Percentiles rank a stretch among this genome's conserved stretches.
Conservation (phyloP, 2,113 vertebrate species). For the Martes martes region DNA sequence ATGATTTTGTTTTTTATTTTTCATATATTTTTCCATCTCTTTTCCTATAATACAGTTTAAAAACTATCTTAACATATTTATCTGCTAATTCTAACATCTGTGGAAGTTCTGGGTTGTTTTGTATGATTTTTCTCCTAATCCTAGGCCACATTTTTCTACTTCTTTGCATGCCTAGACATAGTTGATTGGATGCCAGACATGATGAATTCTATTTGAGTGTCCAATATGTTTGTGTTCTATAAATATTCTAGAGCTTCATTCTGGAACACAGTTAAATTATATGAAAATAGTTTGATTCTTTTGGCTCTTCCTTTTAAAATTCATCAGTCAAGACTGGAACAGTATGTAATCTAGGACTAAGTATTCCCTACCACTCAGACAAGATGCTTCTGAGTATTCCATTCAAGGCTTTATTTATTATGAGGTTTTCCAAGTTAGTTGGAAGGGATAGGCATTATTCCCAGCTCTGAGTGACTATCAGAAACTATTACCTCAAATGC, state of each 20-base stretch:
- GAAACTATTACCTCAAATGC: not conserved
- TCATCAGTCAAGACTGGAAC: not conserved
- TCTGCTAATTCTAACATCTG: not conserved
- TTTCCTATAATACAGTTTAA: not conserved
- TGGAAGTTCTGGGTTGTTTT: not conserved
- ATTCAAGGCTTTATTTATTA: not conserved
- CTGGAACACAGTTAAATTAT: not conserved
- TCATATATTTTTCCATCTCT: not conserved
- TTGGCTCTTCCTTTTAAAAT: not conserved
- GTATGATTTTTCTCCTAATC: not conserved
- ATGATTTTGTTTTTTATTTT: not conserved
- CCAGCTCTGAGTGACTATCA: not conserved
- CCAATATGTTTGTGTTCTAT: not conserved
- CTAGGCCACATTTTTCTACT: not conserved
- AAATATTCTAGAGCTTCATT: slow-evolving; percentile 14
- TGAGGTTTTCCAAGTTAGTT: not conserved
- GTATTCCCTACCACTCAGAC: not conserved
- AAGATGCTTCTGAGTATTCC: not conserved
- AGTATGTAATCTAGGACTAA: not conserved
- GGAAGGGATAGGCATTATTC: not conserved
- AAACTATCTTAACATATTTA: not conserved
- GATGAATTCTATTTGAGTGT: not conserved
- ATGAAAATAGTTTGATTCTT: not conserved
- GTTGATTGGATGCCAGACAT: not conserved
- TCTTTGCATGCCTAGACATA: not conserved